Base-by-base conservation (phyloP, 1,140 invertebrate genomes). In the Drosophila mojavensis region DNA sequence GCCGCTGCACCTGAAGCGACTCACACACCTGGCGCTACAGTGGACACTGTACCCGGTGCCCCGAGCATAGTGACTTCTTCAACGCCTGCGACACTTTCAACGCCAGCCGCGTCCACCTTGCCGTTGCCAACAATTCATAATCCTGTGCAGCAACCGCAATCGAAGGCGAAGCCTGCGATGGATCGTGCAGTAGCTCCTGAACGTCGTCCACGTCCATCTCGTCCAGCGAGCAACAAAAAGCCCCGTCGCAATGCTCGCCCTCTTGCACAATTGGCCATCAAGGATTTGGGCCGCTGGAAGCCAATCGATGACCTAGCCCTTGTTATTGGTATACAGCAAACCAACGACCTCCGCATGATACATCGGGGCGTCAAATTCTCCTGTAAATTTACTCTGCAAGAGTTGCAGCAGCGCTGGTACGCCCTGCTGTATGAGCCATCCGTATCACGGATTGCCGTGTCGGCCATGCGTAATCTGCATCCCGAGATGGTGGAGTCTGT, bases 321-420 rank as follows among this genome's bases (percentile, higher is more conserved):
- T 1, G 98, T 99, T 69, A 96, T 97, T 79, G 97, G 97, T 74
- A 97, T 99, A 9, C 96, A 98, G 90, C 98, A 99, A 93, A 97
- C 97, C 5, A 97, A 97, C 93, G 97, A 98, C 92, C 92, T 98
- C 41, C 94, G 95, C 39, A 95, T 95, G 82, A 98, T 99, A 6
- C 97, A 99, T 91, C 93, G 96, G 74, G 97, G 98, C 24, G 96
- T 98, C 4, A 99, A 98, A 92, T 99, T 99, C 93, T 98, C 98
- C 0, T 98, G 98, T 91, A 95, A 97, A 73, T 99, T 99, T 91
- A 98, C 97, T 0, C 92, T 99, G 11, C 96, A 97, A 92, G 98
- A 99, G 92, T 95, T 99, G 28, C 97, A 99, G 89, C 97, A 98
- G 68, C 94, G 98, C 64, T 99, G 98, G 98, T 98, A 98, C 93